These are phyloP conservation scores for Burhinus oedicnemus DNA, from an alignment of 2,113 vertebrate genomes.

Conservation along the genomic window DNA sequence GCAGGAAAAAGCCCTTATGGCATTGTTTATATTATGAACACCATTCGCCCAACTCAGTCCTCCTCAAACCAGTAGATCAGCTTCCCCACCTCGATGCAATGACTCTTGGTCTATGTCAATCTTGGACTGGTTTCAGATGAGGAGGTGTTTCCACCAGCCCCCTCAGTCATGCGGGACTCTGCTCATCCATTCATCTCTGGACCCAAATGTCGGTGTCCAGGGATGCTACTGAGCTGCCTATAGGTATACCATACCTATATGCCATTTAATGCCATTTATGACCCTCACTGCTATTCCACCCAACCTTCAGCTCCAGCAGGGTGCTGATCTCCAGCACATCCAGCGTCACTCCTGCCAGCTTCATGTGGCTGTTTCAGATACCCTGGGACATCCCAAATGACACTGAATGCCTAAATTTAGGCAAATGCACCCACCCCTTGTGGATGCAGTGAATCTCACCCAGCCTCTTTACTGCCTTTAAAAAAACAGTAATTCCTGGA, in stretches of 20 bases:
- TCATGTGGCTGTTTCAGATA: neutral
- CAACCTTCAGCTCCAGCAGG: neutral
- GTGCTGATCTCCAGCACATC: neutral
- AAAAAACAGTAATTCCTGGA: neutral
- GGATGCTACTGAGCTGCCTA: neutral
- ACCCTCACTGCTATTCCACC: neutral
- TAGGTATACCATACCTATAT: neutral
- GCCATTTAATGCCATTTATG: neutral
- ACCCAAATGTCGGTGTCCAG: neutral
- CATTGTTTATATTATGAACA: neutral
- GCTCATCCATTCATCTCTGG: neutral
- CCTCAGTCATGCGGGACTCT: neutral
- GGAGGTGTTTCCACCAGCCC: neutral
- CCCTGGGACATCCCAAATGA: neutral
- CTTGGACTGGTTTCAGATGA: neutral
- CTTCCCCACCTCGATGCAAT: neutral
- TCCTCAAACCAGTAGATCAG: neutral
- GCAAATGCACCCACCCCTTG: neutral
- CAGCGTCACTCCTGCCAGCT: neutral
- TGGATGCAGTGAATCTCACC: neutral
- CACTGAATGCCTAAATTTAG: neutral
- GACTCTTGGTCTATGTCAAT: neutral
- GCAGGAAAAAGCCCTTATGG: neutral
- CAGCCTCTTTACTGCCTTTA: neutral
- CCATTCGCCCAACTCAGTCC: accelerated